Base-by-base conservation (phyloP, 2,113 vertebrate genomes). In the Megaceryle torquata region DNA sequence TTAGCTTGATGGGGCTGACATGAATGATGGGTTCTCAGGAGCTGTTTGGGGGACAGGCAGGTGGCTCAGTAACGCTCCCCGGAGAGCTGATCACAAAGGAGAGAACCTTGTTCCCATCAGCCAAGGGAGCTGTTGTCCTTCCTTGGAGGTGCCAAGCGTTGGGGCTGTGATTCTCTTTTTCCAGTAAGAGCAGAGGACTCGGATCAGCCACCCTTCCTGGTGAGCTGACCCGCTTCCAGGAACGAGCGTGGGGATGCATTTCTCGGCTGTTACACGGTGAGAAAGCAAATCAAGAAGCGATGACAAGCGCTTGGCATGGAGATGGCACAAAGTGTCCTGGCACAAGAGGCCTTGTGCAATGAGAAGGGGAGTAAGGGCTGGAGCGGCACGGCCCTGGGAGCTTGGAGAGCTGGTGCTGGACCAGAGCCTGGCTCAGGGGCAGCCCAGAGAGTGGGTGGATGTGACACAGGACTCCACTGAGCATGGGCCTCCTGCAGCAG, bases 301-400 rank as follows among this genome's bases (percentile, higher is more conserved):
- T 33, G 96, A 82, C 70, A 39, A 85, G 79, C 0, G 25, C 82
- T 85, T 94, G 96, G 91, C 94, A 8, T 6, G 0, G 67, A 28
- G 16, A 5, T 76, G 94, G 93, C 94, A 95, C 96, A 90, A 0
- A 90, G 79, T 64, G 94, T 93, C 88, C 93, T 94, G 86, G 94
- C 92, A 84, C 43, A 0, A 16, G 39, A 39, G 44, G 6, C 39
- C 46, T 53, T 10, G 8, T 68, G 48, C 59, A 16, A 18, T 77
- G 29, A 50, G n/a, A 6, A 44, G 44, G 26, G 13, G 15, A 61
- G 54, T 11, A 10, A 60, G 6, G 81, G 28, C 84, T 12, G 65
- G 56, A 28, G 5, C 35, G 6, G 71, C 4, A 0, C 1, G 19
- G 65, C 35, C 22, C 87, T 22, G 57, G 4, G 39, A 65, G 75